phyloP scores from a whole-genome alignment of 1,140 invertebrate genomes.

The Meloidogyne chitwoodi region DNA sequence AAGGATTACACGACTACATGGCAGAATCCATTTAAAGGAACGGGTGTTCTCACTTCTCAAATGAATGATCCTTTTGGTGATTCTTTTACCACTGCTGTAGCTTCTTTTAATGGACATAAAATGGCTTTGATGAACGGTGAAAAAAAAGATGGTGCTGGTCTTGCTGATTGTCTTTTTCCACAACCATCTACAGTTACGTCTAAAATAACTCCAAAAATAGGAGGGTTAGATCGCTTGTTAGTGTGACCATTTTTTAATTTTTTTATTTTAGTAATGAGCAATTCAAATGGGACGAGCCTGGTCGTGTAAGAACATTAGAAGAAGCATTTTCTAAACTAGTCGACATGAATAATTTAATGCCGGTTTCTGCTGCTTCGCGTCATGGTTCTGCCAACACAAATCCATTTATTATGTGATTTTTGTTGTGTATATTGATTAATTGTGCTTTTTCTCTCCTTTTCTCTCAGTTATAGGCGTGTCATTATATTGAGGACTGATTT shows the following conservation, averaged over 20 bases:
- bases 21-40: not conserved
- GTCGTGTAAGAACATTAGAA: conserved; percentile 47
- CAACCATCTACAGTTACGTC: not conserved
- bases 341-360: conserved; percentile 50
- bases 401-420: conserved; percentile 12
- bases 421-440: not conserved
- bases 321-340: conserved; percentile 57
- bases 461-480: not conserved
- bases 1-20: not conserved
- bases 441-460: not conserved
- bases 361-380: not conserved
- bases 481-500: not conserved
- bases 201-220: not conserved
- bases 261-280: conserved; percentile 18
- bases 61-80: conserved; percentile 51
- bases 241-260: not conserved
- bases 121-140: not conserved
- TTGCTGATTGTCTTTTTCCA: not conserved
- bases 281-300: conserved; percentile 26
- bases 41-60: not conserved
- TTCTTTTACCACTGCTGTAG: conserved; percentile 22
- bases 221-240: not conserved
- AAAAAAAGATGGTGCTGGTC: not conserved
- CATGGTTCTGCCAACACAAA: conserved; percentile 5
- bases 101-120: conserved; percentile 11